phyloP scores from a whole-genome alignment of 2,797 vertebrate genomes.

The Atherinosoma microstoma region DNA sequence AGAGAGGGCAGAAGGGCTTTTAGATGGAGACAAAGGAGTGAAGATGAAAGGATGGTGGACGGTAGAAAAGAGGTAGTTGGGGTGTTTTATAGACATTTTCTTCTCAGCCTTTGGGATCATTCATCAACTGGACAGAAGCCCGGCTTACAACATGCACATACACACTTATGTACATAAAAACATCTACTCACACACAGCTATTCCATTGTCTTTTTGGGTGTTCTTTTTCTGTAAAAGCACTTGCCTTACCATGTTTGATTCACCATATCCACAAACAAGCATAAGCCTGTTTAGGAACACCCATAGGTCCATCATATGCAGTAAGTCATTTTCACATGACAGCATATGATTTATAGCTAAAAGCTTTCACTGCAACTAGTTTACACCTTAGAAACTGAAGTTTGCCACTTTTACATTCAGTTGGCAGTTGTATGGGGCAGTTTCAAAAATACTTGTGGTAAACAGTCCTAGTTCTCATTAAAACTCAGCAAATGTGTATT shows the following conservation, averaged over 20 bases:
- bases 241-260: constrained; percentile 57
- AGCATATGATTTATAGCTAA: constrained; percentile 36
- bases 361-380: constrained; percentile 26
- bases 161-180: constrained; percentile 38
- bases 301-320: constrained; percentile 32
- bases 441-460: background rate
- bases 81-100: constrained; percentile 71
- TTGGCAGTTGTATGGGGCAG: background rate
- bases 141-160: constrained; percentile 41
- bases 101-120: constrained; percentile 55
- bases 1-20: constrained; percentile 26
- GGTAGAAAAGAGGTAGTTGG: constrained; percentile 12
- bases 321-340: constrained; percentile 43
- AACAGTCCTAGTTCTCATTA: constrained; percentile 5
- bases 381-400: constrained; percentile 9
- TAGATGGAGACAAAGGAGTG: constrained; percentile 19
- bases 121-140: constrained; percentile 68
- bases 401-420: background rate
- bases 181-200: constrained; percentile 33
- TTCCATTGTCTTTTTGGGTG: constrained; percentile 68
- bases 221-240: constrained; percentile 72
- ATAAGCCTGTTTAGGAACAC: constrained; percentile 35
- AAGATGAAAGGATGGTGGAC: constrained; percentile 52
- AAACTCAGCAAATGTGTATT: constrained; percentile 5
- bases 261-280: constrained; percentile 35